Conservation (phyloP, 2,113 vertebrate species). For the Donacobius atricapilla region DNA sequence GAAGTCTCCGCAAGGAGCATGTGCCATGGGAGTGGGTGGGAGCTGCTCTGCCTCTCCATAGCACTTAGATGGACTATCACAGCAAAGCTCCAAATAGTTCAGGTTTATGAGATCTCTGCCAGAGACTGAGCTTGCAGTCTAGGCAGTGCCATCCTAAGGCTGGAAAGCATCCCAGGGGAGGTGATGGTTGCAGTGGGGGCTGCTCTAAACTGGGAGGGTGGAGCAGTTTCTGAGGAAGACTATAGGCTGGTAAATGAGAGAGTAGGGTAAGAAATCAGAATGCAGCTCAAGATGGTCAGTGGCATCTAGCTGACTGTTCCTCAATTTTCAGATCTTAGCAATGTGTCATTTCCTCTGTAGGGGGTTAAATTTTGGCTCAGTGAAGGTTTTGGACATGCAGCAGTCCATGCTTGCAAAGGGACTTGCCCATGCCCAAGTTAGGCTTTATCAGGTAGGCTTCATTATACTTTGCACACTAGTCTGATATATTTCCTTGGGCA, state of each 20-base stretch:
- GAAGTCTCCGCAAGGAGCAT: rapidly evolving
- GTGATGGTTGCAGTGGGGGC: neutral
- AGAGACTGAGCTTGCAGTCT: neutral
- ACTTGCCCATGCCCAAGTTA: neutral
- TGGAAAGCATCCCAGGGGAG: neutral
- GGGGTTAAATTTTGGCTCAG: neutral
- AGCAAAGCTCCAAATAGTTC: neutral
- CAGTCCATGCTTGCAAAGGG: neutral
- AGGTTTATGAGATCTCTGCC: neutral
- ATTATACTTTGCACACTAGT: neutral
- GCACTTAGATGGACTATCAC: rapidly evolving
- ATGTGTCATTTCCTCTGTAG: neutral
- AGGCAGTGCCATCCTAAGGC: neutral
- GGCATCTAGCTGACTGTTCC: neutral
- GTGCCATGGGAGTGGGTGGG: rapidly evolving
- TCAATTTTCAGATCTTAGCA: neutral
- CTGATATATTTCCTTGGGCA: neutral
- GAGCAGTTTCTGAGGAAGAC: neutral
- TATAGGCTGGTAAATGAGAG: neutral
- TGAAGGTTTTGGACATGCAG: neutral
- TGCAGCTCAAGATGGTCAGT: neutral
- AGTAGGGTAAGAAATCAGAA: neutral
- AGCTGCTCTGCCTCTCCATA: neutral
- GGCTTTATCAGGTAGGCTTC: neutral
- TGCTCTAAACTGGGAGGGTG: neutral